These are phyloP conservation scores for Synergus itoensis DNA, from an alignment of 2,888 invertebrate genomes.

Conservation along the genomic window DNA sequence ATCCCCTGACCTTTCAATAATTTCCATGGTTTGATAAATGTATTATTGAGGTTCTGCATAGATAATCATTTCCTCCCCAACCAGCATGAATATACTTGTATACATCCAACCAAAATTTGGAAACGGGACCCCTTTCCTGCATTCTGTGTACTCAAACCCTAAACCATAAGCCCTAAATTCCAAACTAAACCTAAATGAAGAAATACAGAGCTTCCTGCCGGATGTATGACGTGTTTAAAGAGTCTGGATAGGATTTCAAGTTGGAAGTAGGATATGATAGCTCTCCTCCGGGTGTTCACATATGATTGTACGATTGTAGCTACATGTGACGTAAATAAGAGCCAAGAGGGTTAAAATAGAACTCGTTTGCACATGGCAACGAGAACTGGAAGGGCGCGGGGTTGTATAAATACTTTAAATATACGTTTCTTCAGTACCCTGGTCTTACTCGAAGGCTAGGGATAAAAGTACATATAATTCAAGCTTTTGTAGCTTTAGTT, in stretches of 20 bases:
- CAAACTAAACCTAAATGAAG: conserved; percentile 14
- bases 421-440: conserved; percentile 3
- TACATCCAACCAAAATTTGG: background rate
- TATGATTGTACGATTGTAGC: background rate
- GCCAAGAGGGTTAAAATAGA: conserved; percentile 56
- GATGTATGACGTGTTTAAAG: background rate
- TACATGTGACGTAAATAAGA: conserved; percentile 38
- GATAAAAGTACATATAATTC: conserved; percentile 7
- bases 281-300: background rate
- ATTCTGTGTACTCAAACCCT: background rate
- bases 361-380: conserved; percentile 47
- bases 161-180: background rate
- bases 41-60: too few relatives aligned
- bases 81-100: background rate
- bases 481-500: conserved; percentile 44
- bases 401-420: conserved; percentile 53
- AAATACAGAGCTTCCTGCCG: background rate
- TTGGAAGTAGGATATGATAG: conserved; percentile 1
- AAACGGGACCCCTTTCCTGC: background rate
- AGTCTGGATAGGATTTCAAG: conserved; percentile 5
- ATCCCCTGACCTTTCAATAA: background rate
- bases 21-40: too few relatives aligned
- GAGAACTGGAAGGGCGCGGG: conserved; percentile 36
- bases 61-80: background rate
- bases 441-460: background rate